Base-by-base conservation (phyloP, 1,140 invertebrate species). In the Nasonia giraulti region DNA sequence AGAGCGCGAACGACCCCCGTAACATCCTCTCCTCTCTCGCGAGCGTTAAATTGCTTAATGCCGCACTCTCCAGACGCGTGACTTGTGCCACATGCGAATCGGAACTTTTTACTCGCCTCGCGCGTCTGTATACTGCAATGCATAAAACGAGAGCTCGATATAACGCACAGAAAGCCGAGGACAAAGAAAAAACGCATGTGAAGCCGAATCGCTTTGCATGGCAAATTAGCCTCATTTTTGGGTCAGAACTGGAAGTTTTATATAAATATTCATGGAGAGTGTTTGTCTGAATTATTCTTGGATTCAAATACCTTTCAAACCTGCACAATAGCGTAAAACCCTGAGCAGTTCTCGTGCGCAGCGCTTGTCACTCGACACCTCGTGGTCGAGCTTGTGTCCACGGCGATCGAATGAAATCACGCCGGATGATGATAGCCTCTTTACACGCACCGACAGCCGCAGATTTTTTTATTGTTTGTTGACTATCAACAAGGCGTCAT, bases 1-100 rank as follows among this genome's bases (percentile, higher is more conserved):
- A 14, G 50, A 62, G 62, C 50, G 33, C 31, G 11, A 62, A 69
- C 55, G 82, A 82, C 75, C 83, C 71, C 87, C 78, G 44, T 76
- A 66, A 84, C 86, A 80, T 80, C 86, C 80, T 86, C 82, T 86
- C 85, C 82, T 86, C 85, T 88, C 84, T 87, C 87, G 87, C 84
- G 86, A 74, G 73, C n/a, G 12, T 87, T 83, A 85, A 89, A 89
- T 88, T 89, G 87, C 82, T 88, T 88, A 89, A 88, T 89, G 80
- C 83, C 68, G 62, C 79, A 73, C 66, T 69, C 66, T 79, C 83
- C 85, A 86, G 79, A 81, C 84, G 84, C 85, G 66, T 86, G 76
- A 85, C 83, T 81, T 87, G 74, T 82, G 33, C 86, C 73, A 86
- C 84, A 81, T 81, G 66, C 85, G 82, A 86, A 68, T 69, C 69